Evolutionary conservation across 2,113 vertebrate species (phyloP).

Genomic region (Poeciliopsis occidentalis): DNA sequence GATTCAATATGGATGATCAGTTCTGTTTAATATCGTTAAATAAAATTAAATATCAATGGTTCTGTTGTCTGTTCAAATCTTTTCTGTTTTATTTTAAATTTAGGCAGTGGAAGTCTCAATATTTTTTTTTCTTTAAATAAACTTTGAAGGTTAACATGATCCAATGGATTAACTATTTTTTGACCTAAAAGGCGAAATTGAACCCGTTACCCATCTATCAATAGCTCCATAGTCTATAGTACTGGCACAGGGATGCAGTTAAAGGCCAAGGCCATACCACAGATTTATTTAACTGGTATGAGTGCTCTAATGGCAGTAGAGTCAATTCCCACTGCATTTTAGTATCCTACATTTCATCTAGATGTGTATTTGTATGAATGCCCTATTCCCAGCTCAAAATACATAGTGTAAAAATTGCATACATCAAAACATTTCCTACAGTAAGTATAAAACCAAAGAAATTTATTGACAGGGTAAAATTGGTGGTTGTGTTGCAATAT

Average conservation of each 20-base stretch:
- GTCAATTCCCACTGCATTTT: not conserved
- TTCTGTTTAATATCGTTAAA: not conserved
- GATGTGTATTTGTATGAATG: conserved; percentile 2
- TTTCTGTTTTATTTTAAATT: not conserved
- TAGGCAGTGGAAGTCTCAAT: not conserved
- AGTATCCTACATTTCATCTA: not conserved
- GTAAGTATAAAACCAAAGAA: not conserved
- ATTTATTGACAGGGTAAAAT: conserved; percentile 1
- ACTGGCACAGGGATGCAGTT: not conserved
- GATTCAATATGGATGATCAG: not conserved
- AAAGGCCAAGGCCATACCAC: conserved; percentile 9
- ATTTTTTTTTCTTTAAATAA: not conserved
- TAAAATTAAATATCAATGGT: not conserved
- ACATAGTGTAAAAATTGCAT: conserved; percentile 2
- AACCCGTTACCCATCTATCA: conserved; percentile 1
- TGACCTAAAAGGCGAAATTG: not conserved
- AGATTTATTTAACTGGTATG: conserved; percentile 16
- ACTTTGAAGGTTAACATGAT: not conserved
- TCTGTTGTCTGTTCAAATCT: not conserved
- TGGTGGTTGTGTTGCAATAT: not conserved
- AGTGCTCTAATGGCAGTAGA: not conserved
- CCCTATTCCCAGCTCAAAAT: not conserved
- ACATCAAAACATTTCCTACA: conserved; percentile 1
- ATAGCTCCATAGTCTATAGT: not conserved
- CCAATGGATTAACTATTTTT: not conserved